Conservation (phyloP, 1,140 invertebrate species). For the Matsumurasca onukii region DNA sequence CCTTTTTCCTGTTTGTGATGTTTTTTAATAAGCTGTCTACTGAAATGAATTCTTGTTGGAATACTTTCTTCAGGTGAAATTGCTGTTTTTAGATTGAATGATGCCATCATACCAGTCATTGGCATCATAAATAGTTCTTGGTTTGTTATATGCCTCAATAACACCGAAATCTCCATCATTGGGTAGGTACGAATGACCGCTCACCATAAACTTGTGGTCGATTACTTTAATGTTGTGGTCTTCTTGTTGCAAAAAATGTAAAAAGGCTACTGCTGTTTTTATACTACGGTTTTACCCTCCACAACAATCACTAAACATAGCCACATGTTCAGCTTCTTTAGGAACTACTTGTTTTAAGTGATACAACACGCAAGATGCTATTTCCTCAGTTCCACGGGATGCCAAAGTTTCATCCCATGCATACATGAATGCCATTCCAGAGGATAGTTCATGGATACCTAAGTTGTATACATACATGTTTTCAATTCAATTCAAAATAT, state of each 20-base stretch:
- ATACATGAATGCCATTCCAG: slow-evolving; percentile 33
- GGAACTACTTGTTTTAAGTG: slow-evolving; percentile 31
- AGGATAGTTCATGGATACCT: slow-evolving; percentile 32
- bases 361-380: slow-evolving; percentile 34
- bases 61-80: slow-evolving; percentile 30
- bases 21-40: slow-evolving; percentile 27
- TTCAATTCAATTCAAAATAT: too few species aligned
- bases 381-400: slow-evolving; percentile 36
- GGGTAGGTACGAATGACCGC: slow-evolving; percentile 42
- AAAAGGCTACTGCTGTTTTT: slow-evolving; percentile 39
- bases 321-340: slow-evolving; percentile 32
- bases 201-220: slow-evolving; percentile 44
- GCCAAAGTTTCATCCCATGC: slow-evolving; percentile 37
- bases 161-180: slow-evolving; percentile 38
- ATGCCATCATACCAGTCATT: slow-evolving; percentile 31
- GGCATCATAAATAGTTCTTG: slow-evolving; percentile 26
- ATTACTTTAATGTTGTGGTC: slow-evolving; percentile 39
- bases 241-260: slow-evolving; percentile 39
- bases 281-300: slow-evolving; percentile 41
- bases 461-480: slow-evolving; percentile 39
- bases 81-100: slow-evolving; percentile 31
- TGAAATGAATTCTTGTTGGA: slow-evolving; percentile 27
- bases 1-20: slow-evolving; percentile 28
- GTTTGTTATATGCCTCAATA: slow-evolving; percentile 33
- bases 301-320: slow-evolving; percentile 38